Base-by-base conservation (phyloP, 1,140 invertebrate species). In the Penaeus chinensis region DNA sequence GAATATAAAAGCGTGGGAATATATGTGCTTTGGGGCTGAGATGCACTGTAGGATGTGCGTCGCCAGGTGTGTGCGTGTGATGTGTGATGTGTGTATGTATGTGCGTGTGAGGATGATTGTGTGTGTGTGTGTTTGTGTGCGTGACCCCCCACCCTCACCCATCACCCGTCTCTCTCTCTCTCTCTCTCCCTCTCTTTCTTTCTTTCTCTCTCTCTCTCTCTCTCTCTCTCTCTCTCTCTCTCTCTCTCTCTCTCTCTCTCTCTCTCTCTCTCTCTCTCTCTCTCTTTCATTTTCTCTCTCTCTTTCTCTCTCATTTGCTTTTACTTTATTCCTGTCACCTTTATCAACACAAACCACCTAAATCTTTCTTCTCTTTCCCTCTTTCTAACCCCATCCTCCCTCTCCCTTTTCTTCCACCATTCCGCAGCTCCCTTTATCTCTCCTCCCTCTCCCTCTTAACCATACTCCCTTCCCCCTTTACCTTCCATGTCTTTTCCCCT, bases 1-100 rank as follows among this genome's bases (percentile, higher is more conserved):
- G 82, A 61, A 84, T 76, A 62, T 32, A 84, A 84, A 84, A 84
- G 69, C n/a, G 11, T 37, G 22, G 24, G 62, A 76, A 74, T 47
- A 32, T 61, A 84, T 54, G 65, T 54, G 16, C 54, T 54, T 13
- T 16, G 16, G 11, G 10, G 10, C 54, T 54, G 2, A 54, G 54
- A 54, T 54, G 54, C 54, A 54, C 54, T 54, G 54, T 54, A 54
- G 54, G 54, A 2, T 54, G 54, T 54, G 10, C 10, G 54, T 54
- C 54, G 54, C 54, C 11, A 54, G 10, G 54, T 54, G 16, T 54
- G 54, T 54, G 1, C 5, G 5, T 54, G 5, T 54, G 7, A 13
- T 11, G 54, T 54, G 54, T 54, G 16, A 54, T 54, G 54, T 54
- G 54, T 54, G 54, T 47, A 47, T 5, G 47, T 47, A 47, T 54